Percentiles rank a stretch among this genome's conserved stretches.
Evolutionary conservation across 2,113 vertebrate genomes (phyloP).

Genomic region (Muntiacus muntjak): DNA sequence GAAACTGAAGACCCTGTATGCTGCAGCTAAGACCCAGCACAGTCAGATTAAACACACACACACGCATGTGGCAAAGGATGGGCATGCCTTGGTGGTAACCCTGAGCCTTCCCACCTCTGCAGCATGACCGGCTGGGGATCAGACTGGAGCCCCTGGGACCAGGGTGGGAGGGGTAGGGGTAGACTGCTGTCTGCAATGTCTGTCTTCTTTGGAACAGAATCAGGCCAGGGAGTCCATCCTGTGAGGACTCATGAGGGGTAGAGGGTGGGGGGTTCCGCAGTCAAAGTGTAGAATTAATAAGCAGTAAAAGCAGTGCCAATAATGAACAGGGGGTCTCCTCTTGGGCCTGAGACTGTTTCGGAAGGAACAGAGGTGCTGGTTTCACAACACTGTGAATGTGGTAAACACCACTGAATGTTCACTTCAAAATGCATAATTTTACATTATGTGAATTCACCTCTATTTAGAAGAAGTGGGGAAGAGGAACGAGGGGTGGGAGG

Average conservation of each 20-base stretch:
- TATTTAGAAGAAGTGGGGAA: background rate
- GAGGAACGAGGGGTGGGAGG: background rate
- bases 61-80: background rate
- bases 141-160: background rate
- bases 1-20: background rate
- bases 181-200: background rate
- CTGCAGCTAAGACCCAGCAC: background rate
- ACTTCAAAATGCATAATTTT: background rate
- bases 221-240: fast-evolving
- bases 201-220: background rate
- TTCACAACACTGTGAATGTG: background rate
- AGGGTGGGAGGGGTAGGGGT: background rate
- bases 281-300: background rate
- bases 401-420: background rate
- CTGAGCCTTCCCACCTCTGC: background rate
- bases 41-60: background rate
- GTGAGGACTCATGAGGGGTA: background rate
- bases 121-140: background rate
- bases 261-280: too few species aligned
- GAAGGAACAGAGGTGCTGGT: background rate
- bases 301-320: background rate
- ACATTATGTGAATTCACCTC: background rate
- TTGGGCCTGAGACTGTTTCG: background rate
- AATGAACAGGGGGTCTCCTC: background rate
- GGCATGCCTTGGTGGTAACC: background rate